These are phyloP conservation scores for Dinoponera quadriceps DNA, from an alignment of 1,140 invertebrate genomes.

Conservation along the genomic window DNA sequence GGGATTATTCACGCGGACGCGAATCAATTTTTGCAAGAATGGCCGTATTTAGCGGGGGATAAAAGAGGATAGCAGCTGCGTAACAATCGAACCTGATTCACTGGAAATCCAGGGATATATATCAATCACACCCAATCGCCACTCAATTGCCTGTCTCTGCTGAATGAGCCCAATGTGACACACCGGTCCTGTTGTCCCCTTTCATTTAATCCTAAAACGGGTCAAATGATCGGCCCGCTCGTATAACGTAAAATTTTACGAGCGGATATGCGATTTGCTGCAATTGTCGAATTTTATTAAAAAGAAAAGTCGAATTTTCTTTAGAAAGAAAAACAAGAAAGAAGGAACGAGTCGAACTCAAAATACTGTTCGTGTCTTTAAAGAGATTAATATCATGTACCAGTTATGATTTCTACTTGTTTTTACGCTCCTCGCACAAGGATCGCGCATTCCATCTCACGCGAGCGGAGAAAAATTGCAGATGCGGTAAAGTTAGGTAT, in stretches of 20 bases:
- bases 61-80: constrained; percentile 54
- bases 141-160: constrained; percentile 46
- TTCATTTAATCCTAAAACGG: constrained; percentile 54
- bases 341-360: too few species aligned
- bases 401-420: not conserved
- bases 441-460: not conserved
- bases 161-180: constrained; percentile 55
- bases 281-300: constrained; percentile 13
- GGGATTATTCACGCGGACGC: constrained; percentile 28
- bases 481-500: not conserved
- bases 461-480: not conserved
- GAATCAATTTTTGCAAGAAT: constrained; percentile 48
- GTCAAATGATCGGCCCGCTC: constrained; percentile 37
- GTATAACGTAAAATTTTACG: constrained; percentile 42
- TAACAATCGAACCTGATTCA: constrained; percentile 60
- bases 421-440: not conserved
- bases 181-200: constrained; percentile 48
- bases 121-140: constrained; percentile 60
- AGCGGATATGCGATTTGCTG: constrained; percentile 1
- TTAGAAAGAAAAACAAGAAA: too few species aligned
- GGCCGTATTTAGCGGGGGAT: constrained; percentile 45
- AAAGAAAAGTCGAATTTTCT: not conserved
- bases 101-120: constrained; percentile 53
- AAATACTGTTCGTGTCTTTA: not conserved
- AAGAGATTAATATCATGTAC: not conserved